These are phyloP conservation scores for Adelphocoris suturalis DNA, from an alignment of 2,888 invertebrate genomes.

Conservation along the genomic window DNA sequence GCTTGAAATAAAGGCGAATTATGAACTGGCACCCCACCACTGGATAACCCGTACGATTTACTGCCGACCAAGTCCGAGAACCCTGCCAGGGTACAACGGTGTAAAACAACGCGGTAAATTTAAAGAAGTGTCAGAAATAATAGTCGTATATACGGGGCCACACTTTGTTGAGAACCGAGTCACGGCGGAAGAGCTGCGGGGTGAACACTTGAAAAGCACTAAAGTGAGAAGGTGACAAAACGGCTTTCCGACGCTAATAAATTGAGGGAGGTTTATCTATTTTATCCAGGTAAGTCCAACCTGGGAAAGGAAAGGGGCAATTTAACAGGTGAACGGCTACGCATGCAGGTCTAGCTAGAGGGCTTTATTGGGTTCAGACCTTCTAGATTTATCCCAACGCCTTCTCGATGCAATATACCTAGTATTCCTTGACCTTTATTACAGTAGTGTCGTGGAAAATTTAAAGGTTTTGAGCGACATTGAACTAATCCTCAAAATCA, in stretches of 20 bases:
- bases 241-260: constrained; percentile 33
- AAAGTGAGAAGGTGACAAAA: constrained; percentile 46
- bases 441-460: no score
- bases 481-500: no score
- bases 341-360: neutral
- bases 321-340: constrained; percentile 32
- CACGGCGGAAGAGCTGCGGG: neutral
- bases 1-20: neutral
- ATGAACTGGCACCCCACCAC: neutral
- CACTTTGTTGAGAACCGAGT: constrained; percentile 26
- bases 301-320: neutral
- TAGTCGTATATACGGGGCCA: constrained; percentile 21
- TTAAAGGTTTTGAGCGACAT: no score
- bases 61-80: constrained; percentile 28
- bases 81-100: constrained; percentile 1
- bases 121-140: constrained; percentile 41
- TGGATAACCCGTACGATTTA: neutral
- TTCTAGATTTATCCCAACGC: neutral
- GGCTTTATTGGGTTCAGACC: constrained; percentile 7
- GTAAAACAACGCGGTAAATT: constrained; percentile 34
- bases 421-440: no score
- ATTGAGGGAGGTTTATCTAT: constrained; percentile 46
- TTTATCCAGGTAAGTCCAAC: constrained; percentile 45
- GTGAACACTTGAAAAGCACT: constrained; percentile 30
- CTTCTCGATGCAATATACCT: neutral